Evolutionary conservation across 2,113 vertebrate species (phyloP).

Genomic region (Myanophis thanlyinensis): DNA sequence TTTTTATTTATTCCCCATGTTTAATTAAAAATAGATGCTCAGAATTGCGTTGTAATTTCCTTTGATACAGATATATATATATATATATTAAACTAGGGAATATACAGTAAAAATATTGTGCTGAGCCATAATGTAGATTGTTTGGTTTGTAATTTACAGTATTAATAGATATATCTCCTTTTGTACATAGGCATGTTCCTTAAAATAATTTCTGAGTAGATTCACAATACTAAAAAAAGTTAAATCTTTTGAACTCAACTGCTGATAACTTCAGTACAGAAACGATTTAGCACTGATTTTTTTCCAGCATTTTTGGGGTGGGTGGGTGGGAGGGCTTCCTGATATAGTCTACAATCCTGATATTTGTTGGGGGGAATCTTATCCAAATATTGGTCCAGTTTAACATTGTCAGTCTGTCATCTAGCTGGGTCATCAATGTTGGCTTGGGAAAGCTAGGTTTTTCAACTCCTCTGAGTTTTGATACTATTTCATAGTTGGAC

Average conservation of each 20-base stretch:
- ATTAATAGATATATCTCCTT: neutral
- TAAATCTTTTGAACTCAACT: neutral
- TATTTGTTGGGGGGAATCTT: neutral
- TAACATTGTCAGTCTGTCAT: neutral
- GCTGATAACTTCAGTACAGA: neutral
- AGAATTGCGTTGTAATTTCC: neutral
- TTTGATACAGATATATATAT: neutral
- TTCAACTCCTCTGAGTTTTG: neutral
- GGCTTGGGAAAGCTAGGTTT: neutral
- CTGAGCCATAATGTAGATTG: neutral
- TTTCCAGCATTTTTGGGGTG: neutral
- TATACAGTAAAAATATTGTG: neutral
- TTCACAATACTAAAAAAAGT: neutral
- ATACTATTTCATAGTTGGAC: neutral
- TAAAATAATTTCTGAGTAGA: neutral
- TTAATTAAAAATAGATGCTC: neutral
- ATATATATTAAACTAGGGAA: neutral
- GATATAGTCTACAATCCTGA: neutral
- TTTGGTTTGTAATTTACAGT: neutral
- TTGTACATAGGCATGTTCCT: neutral
- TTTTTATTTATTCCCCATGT: neutral
- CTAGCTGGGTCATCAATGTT: neutral
- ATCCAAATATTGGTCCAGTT: neutral
- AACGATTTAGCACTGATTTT: neutral
- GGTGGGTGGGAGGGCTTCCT: neutral